A percentile compares a stretch with the other conserved stretches of the same genome.
phyloP scores from a whole-genome alignment of 2,888 invertebrate species.

The Laothoe populi region DNA sequence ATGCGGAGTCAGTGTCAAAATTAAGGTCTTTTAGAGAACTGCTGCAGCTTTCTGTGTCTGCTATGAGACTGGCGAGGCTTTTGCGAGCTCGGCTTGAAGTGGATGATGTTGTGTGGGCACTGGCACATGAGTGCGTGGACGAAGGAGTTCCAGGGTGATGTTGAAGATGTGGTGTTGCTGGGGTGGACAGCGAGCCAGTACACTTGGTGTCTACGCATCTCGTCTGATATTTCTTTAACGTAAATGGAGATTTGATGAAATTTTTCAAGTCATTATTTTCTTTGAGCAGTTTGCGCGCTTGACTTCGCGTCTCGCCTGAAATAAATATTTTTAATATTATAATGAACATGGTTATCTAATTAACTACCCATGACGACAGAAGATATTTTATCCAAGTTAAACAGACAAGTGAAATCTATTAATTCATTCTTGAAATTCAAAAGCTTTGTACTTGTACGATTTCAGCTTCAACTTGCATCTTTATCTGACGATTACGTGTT shows the following conservation, averaged over 20 bases:
- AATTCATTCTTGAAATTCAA: too few relatives aligned
- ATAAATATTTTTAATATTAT: constrained; percentile 22
- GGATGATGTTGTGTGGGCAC: constrained; percentile 71
- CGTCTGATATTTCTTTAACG: constrained; percentile 76
- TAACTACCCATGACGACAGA: too few relatives aligned
- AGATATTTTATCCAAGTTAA: too few relatives aligned
- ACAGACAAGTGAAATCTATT: too few relatives aligned
- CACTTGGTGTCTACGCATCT: constrained; percentile 63
- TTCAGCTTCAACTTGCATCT: too few relatives aligned
- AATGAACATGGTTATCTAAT: too few relatives aligned
- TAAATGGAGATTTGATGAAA: constrained; percentile 79
- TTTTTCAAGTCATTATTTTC: constrained; percentile 72
- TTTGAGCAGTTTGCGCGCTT: constrained; percentile 60
- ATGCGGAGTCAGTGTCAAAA: constrained; percentile 76
- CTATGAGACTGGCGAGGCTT: constrained; percentile 75
- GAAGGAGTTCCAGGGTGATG: constrained; percentile 75
- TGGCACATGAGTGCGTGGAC: constrained; percentile 74
- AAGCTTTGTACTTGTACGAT: too few relatives aligned
- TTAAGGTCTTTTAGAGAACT: constrained; percentile 80
- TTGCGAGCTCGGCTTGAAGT: constrained; percentile 76
- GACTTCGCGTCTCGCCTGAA: constrained; percentile 66
- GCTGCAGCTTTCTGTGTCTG: constrained; percentile 81
- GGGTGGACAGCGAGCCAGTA: constrained; percentile 67
- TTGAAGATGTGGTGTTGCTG: constrained; percentile 71
- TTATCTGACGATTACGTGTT: too few relatives aligned